Conservation (phyloP, 2,888 invertebrate genomes). For the Ophraella communa region DNA sequence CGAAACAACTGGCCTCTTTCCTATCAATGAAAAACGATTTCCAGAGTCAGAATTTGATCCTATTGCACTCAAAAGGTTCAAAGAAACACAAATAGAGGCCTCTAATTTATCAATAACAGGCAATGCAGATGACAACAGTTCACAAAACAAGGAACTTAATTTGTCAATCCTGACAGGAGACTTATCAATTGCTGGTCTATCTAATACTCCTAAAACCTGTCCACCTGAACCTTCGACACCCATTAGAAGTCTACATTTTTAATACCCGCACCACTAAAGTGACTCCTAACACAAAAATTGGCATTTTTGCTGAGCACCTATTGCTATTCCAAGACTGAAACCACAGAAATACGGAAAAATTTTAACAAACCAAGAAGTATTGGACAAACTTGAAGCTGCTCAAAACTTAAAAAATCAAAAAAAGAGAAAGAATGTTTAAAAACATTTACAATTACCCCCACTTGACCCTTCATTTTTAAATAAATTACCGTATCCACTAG, state of each 20-base stretch:
- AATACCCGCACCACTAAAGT: neutral
- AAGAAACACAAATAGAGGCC: neutral
- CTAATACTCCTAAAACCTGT: neutral
- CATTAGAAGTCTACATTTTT: neutral
- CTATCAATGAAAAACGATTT: constrained; percentile 21
- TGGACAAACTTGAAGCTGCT: neutral
- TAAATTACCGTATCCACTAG: too few species aligned
- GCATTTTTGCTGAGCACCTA: constrained; percentile 1
- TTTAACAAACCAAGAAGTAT: neutral
- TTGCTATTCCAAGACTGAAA: constrained; percentile 7
- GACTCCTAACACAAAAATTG: constrained; percentile 6
- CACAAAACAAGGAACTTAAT: neutral
- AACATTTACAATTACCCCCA: too few species aligned
- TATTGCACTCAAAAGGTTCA: constrained; percentile 5
- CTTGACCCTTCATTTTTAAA: too few species aligned
- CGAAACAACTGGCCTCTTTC: constrained; percentile 30
- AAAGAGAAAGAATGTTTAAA: too few species aligned
- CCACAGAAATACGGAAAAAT: constrained; percentile 2
- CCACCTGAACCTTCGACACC: neutral
- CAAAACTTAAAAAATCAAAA: neutral
- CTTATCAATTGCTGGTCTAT: constrained; percentile 2
- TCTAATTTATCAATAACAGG: constrained; percentile 6
- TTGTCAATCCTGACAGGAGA: neutral
- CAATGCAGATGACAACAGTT: neutral
- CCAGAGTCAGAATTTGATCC: constrained; percentile 6